phyloP scores from a whole-genome alignment of 1,140 invertebrate species.

The Aricia agestis region DNA sequence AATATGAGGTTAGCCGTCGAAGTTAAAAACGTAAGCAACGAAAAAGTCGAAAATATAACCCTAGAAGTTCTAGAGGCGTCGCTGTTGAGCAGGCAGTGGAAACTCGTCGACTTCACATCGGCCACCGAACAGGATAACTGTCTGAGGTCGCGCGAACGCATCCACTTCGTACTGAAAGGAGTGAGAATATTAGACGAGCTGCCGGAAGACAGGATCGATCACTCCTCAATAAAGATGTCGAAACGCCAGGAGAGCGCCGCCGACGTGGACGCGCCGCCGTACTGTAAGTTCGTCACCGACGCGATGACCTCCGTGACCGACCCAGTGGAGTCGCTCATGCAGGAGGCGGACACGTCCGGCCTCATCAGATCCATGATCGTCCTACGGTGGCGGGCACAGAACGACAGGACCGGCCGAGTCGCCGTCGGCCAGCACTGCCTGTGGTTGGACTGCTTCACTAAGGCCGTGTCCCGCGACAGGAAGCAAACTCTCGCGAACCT shows the following conservation, averaged over 20 bases:
- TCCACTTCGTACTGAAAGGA: slow-evolving; percentile 62
- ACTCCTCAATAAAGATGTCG: slow-evolving; percentile 54
- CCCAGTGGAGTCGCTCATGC: slow-evolving; percentile 30
- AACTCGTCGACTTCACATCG: slow-evolving; percentile 46
- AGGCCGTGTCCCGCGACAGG: slow-evolving; percentile 45
- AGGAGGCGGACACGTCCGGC: slow-evolving; percentile 34
- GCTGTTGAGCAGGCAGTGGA: slow-evolving; percentile 68
- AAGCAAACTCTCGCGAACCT: slow-evolving; percentile 19
- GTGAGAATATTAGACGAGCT: slow-evolving; percentile 44
- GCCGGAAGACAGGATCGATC: slow-evolving; percentile 47
- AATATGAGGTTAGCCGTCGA: slow-evolving; percentile 61
- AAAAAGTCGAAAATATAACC: slow-evolving; percentile 48
- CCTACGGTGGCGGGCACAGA: slow-evolving; percentile 75
- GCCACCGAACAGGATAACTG: slow-evolving; percentile 39
- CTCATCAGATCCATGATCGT: slow-evolving; percentile 72
- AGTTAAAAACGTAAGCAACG: slow-evolving; percentile 65
- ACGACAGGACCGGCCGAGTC: slow-evolving; percentile 51
- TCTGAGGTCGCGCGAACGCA: slow-evolving; percentile 54
- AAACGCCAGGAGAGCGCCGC: slow-evolving; percentile 37
- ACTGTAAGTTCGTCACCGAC: slow-evolving; percentile 65
- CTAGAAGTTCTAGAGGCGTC: slow-evolving; percentile 63
- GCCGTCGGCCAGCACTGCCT: slow-evolving; percentile 75
- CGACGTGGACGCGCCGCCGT: slow-evolving; percentile 49
- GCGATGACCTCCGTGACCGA: slow-evolving; percentile 46
- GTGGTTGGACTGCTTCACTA: slow-evolving; percentile 67